Percentiles rank a stretch among this genome's conserved stretches.
phyloP scores from a whole-genome alignment of 2,113 vertebrate genomes.

The Pardalotus punctatus region DNA sequence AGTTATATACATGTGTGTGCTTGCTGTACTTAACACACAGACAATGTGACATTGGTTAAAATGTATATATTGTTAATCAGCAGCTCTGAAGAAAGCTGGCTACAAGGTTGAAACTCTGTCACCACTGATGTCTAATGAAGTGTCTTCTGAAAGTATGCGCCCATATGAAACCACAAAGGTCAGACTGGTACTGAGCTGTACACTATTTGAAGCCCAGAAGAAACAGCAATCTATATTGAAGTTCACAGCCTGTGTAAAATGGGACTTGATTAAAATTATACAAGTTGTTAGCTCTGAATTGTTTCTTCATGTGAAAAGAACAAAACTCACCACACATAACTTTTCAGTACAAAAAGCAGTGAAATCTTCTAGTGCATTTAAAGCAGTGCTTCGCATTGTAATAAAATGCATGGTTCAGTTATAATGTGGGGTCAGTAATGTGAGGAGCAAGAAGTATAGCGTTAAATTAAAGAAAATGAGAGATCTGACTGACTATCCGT shows the following conservation, averaged over 20 bases:
- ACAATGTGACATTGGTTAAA: background rate
- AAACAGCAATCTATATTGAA: background rate
- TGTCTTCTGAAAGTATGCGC: background rate
- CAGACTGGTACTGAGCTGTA: background rate
- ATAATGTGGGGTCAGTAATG: conserved; percentile 59
- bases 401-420: conserved; percentile 22
- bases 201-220: background rate
- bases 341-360: background rate
- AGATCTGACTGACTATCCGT: conserved; percentile 54
- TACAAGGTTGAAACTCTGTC: background rate
- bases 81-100: background rate
- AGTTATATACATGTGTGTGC: background rate
- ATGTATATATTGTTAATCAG: background rate
- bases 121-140: background rate
- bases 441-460: conserved; percentile 41
- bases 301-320: conserved; percentile 14
- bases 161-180: background rate
- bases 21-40: background rate
- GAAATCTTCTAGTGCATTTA: conserved; percentile 26
- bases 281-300: conserved; percentile 24
- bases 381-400: conserved; percentile 43
- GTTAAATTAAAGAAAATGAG: conserved; percentile 68
- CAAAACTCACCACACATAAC: background rate
- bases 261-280: conserved; percentile 50
- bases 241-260: conserved; percentile 14